These are phyloP conservation scores for Sphecodes monilicornis DNA, from an alignment of 2,888 invertebrate species.

Conservation along the genomic window DNA sequence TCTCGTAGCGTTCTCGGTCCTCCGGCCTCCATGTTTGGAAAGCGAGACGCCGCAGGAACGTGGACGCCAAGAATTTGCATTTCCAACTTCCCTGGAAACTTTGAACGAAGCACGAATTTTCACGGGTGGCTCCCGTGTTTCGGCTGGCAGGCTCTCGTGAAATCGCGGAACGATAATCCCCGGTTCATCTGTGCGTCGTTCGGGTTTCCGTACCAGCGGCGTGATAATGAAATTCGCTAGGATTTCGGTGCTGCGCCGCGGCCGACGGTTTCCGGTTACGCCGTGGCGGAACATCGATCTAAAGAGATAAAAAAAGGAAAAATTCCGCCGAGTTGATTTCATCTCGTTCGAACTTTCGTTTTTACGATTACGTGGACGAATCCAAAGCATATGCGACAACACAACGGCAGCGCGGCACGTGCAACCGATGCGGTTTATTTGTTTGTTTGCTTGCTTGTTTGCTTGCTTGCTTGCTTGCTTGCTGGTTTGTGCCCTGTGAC, in stretches of 20 bases:
- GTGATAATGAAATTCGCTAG: conserved; percentile 20
- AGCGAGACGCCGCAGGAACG: conserved; percentile 2
- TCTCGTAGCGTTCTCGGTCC: not conserved
- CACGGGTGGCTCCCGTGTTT: conserved; percentile 8
- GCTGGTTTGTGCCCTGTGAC: not conserved
- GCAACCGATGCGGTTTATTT: not conserved
- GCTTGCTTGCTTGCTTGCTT: not conserved
- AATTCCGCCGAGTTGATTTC: not conserved
- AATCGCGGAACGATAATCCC: conserved; percentile 8
- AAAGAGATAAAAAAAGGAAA: conserved; percentile 13
- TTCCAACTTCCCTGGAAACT: conserved; percentile 23
- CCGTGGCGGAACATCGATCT: conserved; percentile 1
- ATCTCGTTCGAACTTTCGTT: not conserved
- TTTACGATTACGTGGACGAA: conserved; percentile 1
- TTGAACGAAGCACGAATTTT: conserved; percentile 17
- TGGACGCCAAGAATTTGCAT: conserved; percentile 36
- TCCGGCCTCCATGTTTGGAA: not conserved
- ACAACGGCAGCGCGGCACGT: not conserved
- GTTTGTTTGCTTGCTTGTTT: not conserved
- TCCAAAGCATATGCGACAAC: conserved; percentile 37
- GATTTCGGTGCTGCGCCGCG: conserved; percentile 9
- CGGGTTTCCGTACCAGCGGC: conserved; percentile 9
- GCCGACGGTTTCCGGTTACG: not conserved
- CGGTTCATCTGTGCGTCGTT: conserved; percentile 4
- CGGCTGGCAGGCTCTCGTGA: conserved; percentile 13